phyloP scores from a whole-genome alignment of 2,113 vertebrate species.

The Phoxinus phoxinus region DNA sequence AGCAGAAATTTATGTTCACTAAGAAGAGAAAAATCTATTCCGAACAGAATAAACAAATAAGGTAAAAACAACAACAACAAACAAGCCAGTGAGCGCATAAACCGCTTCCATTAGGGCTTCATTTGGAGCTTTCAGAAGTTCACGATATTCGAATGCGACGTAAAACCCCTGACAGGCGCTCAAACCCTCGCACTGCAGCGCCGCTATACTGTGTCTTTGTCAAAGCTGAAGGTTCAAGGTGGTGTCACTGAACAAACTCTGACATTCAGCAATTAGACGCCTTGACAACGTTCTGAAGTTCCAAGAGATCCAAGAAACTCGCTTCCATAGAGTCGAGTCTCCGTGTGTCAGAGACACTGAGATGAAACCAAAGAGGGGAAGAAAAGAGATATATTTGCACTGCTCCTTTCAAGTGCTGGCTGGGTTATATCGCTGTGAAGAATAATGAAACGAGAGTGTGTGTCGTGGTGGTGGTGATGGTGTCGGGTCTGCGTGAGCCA shows the following conservation, averaged over 20 bases:
- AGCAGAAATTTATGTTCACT: background rate
- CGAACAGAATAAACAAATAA: slow-evolving; percentile 27
- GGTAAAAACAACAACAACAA: background rate
- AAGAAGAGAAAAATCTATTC: slow-evolving; percentile 14
- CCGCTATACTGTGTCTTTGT: slow-evolving; percentile 28
- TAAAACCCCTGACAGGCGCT: slow-evolving; percentile 31
- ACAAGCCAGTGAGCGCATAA: slow-evolving; percentile 31
- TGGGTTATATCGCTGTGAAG: slow-evolving; percentile 43
- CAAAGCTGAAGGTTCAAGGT: slow-evolving; percentile 58
- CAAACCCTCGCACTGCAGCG: slow-evolving; percentile 14
- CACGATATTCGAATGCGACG: background rate
- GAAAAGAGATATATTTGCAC: slow-evolving; percentile 37
- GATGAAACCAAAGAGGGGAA: slow-evolving; percentile 45
- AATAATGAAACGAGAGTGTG: slow-evolving; percentile 45
- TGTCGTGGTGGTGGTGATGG: too few relatives aligned
- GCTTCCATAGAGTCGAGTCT: slow-evolving; percentile 49
- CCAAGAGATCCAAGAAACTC: slow-evolving; percentile 52
- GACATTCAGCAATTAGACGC: slow-evolving; percentile 55
- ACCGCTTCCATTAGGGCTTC: slow-evolving; percentile 46
- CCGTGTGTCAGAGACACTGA: slow-evolving; percentile 48
- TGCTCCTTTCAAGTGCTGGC: slow-evolving; percentile 50
- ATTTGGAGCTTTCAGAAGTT: slow-evolving; percentile 45
- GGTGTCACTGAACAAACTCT: slow-evolving; percentile 49
- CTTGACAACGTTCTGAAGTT: slow-evolving; percentile 56
- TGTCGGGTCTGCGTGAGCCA: slow-evolving; percentile 6